phyloP scores from a whole-genome alignment of 2,797 vertebrate genomes.

The Falco concolor region DNA sequence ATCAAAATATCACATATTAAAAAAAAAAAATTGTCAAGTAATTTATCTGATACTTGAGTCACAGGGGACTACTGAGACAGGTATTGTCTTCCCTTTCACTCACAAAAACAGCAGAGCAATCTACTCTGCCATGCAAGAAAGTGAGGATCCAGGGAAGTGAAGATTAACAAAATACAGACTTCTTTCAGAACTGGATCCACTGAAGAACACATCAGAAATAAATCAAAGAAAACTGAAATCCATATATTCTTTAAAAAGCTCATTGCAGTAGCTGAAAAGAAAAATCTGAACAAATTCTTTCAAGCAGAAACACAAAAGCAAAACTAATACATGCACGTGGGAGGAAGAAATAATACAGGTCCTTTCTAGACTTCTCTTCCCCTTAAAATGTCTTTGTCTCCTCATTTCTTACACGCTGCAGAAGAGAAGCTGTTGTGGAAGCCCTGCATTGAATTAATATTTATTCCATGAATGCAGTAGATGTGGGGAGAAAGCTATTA shows the following conservation, averaged over 20 bases:
- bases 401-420: neutral
- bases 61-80: neutral
- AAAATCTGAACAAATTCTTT: neutral
- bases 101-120: neutral
- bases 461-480: neutral
- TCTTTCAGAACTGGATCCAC: neutral
- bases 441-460: neutral
- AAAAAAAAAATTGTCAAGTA: neutral
- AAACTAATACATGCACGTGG: neutral
- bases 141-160: neutral
- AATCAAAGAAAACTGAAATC: neutral
- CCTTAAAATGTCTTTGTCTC: neutral
- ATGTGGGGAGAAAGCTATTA: neutral
- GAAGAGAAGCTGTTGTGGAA: neutral
- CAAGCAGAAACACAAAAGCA: neutral
- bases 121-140: neutral
- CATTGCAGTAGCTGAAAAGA: neutral
- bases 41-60: neutral
- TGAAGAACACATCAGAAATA: neutral
- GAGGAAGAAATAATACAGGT: neutral
- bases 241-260: neutral
- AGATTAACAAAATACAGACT: neutral
- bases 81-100: neutral
- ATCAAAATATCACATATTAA: neutral
- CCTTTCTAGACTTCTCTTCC: neutral